Percentiles rank a stretch among this genome's conserved stretches.
Evolutionary conservation across 1,140 invertebrate genomes (phyloP).

Genomic region (Nixonia krombeini): DNA sequence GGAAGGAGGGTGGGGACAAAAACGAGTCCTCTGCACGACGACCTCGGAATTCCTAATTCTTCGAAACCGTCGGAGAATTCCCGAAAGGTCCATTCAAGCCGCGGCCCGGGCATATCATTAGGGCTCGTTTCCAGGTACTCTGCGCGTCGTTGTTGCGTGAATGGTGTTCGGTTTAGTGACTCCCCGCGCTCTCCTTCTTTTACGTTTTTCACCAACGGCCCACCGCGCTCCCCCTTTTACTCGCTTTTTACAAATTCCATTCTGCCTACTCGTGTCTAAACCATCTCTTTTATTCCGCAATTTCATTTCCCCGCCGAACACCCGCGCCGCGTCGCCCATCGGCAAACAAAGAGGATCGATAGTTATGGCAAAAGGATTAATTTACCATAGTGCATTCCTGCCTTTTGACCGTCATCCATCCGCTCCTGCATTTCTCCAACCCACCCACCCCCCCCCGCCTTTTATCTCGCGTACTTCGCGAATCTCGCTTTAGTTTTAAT

Average conservation of each 20-base stretch:
- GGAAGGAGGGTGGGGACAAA: constrained; percentile 10
- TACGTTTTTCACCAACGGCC: constrained; percentile 19
- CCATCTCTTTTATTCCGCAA: too few species aligned
- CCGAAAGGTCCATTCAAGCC: constrained; percentile 69
- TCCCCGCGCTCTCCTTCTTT: constrained; percentile 20
- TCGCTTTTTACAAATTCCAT: constrained; percentile 37
- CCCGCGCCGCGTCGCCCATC: neutral
- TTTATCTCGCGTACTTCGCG: too few species aligned
- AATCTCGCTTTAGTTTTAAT: too few species aligned
- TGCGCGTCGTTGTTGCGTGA: constrained; percentile 55
- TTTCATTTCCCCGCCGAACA: too few species aligned
- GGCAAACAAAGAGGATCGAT: constrained; percentile 43
- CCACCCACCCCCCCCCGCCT: too few species aligned
- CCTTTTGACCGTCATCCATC: neutral
- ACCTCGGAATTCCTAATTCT: constrained; percentile 72
- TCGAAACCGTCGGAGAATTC: constrained; percentile 71
- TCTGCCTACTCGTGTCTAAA: constrained; percentile 19
- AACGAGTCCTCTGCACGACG: constrained; percentile 41
- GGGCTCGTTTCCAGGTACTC: constrained; percentile 67
- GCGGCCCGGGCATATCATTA: constrained; percentile 69
- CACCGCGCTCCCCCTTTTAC: constrained; percentile 7
- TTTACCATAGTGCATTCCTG: constrained; percentile 4
- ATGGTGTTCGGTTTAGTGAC: constrained; percentile 54
- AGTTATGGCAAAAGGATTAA: constrained; percentile 16
- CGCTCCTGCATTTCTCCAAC: too few species aligned